Evolutionary conservation across 2,888 invertebrate genomes (phyloP).

Genomic region (Nycteola revayana): DNA sequence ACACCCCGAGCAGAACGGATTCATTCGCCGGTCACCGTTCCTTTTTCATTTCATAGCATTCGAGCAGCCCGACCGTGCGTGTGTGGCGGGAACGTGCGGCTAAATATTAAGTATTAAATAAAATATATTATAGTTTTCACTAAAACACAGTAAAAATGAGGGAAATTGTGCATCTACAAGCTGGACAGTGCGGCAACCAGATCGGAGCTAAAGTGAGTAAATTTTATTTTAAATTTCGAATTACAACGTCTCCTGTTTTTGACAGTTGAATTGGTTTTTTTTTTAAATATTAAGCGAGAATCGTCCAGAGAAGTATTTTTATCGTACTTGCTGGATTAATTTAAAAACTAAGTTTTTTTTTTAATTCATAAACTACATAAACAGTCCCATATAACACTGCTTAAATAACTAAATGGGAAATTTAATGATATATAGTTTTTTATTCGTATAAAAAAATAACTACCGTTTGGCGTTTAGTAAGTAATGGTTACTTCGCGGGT

Average conservation of each 20-base stretch:
- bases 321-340: too few species aligned
- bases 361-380: too few species aligned
- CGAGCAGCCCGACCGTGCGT: slow-evolving; percentile 49
- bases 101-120: slow-evolving; percentile 26
- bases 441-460: too few species aligned
- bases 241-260: slow-evolving; percentile 33
- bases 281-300: too few species aligned
- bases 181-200: slow-evolving; percentile 93
- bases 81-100: slow-evolving; percentile 45
- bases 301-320: too few species aligned
- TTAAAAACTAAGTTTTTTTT: too few species aligned
- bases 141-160: slow-evolving; percentile 82
- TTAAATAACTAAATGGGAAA: too few species aligned
- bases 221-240: slow-evolving; percentile 27
- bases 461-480: too few species aligned
- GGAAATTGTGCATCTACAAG: slow-evolving; percentile 92
- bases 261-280: slow-evolving; percentile 15
- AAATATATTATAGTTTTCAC: slow-evolving; percentile 41
- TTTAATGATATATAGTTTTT: too few species aligned
- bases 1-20: slow-evolving; percentile 55
- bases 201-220: slow-evolving; percentile 84
- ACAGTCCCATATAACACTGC: too few species aligned
- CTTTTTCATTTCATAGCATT: slow-evolving; percentile 57
- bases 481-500: too few species aligned
- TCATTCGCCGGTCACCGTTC: slow-evolving; percentile 42